Conservation (phyloP, 2,113 vertebrate species). For the Brachyistius frenatus region DNA sequence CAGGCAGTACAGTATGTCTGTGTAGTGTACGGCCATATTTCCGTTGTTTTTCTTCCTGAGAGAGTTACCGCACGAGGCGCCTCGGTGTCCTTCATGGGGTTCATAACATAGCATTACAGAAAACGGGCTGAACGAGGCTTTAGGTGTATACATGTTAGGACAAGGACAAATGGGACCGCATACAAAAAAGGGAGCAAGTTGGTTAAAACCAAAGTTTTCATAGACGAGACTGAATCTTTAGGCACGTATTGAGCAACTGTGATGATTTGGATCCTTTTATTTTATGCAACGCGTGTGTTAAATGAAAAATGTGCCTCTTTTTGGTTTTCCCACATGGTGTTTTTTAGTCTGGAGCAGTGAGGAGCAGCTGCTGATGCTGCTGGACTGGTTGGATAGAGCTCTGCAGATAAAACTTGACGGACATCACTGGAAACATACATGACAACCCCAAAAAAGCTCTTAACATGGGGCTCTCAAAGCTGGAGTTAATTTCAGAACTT, state of each 20-base stretch:
- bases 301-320: constrained; percentile 14
- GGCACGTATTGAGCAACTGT: background rate
- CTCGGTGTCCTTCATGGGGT: constrained; percentile 46
- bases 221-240: background rate
- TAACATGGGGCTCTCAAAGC: no score
- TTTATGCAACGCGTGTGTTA: background rate
- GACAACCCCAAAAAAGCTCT: no score
- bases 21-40: constrained; percentile 29
- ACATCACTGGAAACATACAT: constrained; percentile 56
- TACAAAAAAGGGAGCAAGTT: constrained; percentile 25
- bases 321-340: background rate
- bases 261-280: background rate
- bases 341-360: constrained; percentile 13
- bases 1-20: constrained; percentile 29
- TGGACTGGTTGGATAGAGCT: constrained; percentile 3
- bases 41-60: constrained; percentile 58
- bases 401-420: constrained; percentile 43
- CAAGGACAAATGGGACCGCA: constrained; percentile 54
- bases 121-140: constrained; percentile 44
- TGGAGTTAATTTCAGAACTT: no score
- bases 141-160: constrained; percentile 57
- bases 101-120: constrained; percentile 63
- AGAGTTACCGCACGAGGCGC: constrained; percentile 49
- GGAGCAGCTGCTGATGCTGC: background rate
- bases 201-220: constrained; percentile 42